These are phyloP conservation scores for Trachurus trachurus DNA, from an alignment of 2,797 vertebrate genomes.

Conservation along the genomic window DNA sequence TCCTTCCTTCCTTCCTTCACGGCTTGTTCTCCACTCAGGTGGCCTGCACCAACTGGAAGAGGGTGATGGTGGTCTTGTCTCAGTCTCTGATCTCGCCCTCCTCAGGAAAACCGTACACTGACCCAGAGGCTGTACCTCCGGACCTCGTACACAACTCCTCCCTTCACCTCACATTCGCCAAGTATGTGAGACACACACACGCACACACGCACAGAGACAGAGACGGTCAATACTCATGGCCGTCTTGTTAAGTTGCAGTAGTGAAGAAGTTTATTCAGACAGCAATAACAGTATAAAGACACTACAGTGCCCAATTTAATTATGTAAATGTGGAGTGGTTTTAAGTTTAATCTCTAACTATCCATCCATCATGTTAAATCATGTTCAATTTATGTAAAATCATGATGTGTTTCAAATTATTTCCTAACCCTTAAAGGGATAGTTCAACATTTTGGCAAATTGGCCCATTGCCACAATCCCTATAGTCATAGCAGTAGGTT, in stretches of 20 bases:
- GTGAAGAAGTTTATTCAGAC: too few relatives aligned
- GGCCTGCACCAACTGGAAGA: slow-evolving; percentile 95
- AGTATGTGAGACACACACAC: slow-evolving; percentile 62
- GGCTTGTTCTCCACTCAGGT: slow-evolving; percentile 79
- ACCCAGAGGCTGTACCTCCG: slow-evolving; percentile 89
- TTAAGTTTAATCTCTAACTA: background rate
- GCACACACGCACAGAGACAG: background rate
- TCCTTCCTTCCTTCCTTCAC: too few relatives aligned
- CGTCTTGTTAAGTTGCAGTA: background rate
- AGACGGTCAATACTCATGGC: background rate
- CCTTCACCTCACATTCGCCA: slow-evolving; percentile 85
- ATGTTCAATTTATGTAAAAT: background rate
- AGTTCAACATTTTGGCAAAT: too few relatives aligned
- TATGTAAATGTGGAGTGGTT: too few relatives aligned
- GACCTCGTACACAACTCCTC: slow-evolving; percentile 90
- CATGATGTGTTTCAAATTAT: background rate
- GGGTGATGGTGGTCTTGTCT: slow-evolving; percentile 94
- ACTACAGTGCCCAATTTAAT: background rate
- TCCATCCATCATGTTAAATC: too few relatives aligned
- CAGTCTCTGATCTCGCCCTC: slow-evolving; percentile 89
- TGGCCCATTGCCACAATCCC: too few relatives aligned
- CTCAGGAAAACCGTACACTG: slow-evolving; percentile 87
- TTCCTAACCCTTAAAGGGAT: too few relatives aligned
- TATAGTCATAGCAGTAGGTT: too few relatives aligned
- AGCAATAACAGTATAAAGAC: too few relatives aligned